Evolutionary conservation across 2,797 vertebrate genomes (phyloP), one percentile per base, ranked within the genome.

Genomic region (Erethizon dorsatum): DNA sequence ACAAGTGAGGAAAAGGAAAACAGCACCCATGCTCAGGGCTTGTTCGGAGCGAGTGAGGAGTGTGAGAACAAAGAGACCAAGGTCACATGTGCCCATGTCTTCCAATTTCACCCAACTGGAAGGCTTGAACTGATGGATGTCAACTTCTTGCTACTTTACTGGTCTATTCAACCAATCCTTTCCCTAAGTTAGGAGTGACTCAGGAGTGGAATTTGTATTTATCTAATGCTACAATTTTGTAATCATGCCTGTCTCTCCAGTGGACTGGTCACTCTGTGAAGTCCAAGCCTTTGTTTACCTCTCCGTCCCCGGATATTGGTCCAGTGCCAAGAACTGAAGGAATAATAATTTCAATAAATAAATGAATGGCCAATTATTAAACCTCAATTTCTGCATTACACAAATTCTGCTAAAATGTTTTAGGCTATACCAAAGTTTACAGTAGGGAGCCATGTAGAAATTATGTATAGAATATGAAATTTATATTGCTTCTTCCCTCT

Each of bases 401-500:
- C 8, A 71, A 59, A 33, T 71, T 45, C 75, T 96, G 9, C 59
- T 15, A 20, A 59, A 73, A 79, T n/a, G 37, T 82, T 96, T 82
- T 65, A 83, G 47, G 37, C 33, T 75, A 95, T 24, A 31, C 22
- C 11, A 63, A 96, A 56, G 15, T 89, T 93, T 94, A 50, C 9
- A 88, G 31, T 12, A 77, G 47, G 17, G 11, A 86, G 22, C 2
- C n/a, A 93, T 7, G 28, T 5, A 93, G 91, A 93, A 69, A 50
- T 67, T 95, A 77, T 26, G 6, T 31, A 45, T 18, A 88, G 26
- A 14, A 41, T 67, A 83, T 86, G 50, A 93, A 47, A 91, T 88
- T 88, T 94, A 77, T 84, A 84, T 69, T 61, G 18, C 2, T 83
- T 85, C 28, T 89, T 98, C 93, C 59, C 71, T 97, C 71, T 93